phyloP scores from a whole-genome alignment of 2,888 invertebrate species.

The Argyresthia albistria region DNA sequence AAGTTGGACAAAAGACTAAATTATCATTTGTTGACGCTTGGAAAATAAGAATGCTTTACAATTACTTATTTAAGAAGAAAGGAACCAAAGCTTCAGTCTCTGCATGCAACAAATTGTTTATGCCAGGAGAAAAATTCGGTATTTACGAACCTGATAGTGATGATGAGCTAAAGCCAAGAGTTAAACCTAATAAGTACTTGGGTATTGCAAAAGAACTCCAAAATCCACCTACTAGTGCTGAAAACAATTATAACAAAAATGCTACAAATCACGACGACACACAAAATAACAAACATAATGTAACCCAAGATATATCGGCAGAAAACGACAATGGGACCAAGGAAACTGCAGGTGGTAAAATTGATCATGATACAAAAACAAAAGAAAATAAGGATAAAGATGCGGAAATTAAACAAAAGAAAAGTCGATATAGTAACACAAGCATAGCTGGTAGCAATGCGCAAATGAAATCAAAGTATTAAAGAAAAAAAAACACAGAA shows the following conservation, averaged over 20 bases:
- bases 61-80: conserved; percentile 25
- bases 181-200: conserved; percentile 28
- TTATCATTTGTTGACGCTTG: not conserved
- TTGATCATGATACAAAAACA: too few relatives aligned
- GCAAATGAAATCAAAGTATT: too few relatives aligned
- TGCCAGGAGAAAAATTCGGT: conserved; percentile 21
- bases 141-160: conserved; percentile 8
- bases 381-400: too few relatives aligned
- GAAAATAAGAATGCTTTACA: conserved; percentile 44
- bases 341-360: too few relatives aligned
- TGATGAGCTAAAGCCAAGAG: conserved; percentile 16
- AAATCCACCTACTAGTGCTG: not conserved
- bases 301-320: too few relatives aligned
- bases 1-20: too few relatives aligned
- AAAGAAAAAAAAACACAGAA: too few relatives aligned
- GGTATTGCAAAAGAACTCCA: conserved; percentile 11
- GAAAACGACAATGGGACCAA: too few relatives aligned
- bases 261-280: conserved; percentile 2
- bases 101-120: conserved; percentile 35
- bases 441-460: too few relatives aligned
- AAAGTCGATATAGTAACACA: too few relatives aligned
- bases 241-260: too few relatives aligned
- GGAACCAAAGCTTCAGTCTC: conserved; percentile 13
- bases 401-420: too few relatives aligned
- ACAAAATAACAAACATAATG: conserved; percentile 4